A percentile compares a stretch with the other conserved stretches of the same genome.
Conservation (phyloP, 2,888 invertebrate species). For the Cryptops parisi region DNA sequence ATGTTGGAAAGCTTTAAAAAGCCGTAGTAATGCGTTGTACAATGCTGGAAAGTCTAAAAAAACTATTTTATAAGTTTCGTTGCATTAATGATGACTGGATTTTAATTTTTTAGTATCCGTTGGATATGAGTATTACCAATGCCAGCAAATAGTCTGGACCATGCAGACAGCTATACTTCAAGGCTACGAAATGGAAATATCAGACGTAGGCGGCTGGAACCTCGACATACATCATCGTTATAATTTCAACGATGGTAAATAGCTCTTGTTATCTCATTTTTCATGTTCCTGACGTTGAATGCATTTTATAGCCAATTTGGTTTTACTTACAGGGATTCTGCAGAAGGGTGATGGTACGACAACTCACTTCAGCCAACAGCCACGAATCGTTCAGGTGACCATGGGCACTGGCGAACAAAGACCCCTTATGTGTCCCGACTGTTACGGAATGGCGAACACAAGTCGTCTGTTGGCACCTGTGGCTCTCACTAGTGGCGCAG, state of each 20-base stretch:
- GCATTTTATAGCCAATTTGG: background rate
- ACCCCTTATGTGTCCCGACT: slow-evolving; percentile 68
- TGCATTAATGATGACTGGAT: too few relatives aligned
- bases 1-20: too few relatives aligned
- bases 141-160: slow-evolving; percentile 88
- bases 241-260: slow-evolving; percentile 85
- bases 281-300: background rate
- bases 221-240: slow-evolving; percentile 94
- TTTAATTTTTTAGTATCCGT: slow-evolving; percentile 50
- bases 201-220: slow-evolving; percentile 96
- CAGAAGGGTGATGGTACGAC: slow-evolving; percentile 97
- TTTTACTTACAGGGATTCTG: slow-evolving; percentile 52
- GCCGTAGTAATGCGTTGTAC: too few relatives aligned
- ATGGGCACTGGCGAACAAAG: slow-evolving; percentile 87
- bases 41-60: too few relatives aligned
- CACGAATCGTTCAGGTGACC: slow-evolving; percentile 72
- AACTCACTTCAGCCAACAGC: slow-evolving; percentile 83
- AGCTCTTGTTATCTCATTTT: too few relatives aligned
- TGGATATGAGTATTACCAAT: slow-evolving; percentile 88
- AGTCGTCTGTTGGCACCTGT: slow-evolving; percentile 81
- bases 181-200: slow-evolving; percentile 93
- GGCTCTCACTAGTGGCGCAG: slow-evolving; percentile 76
- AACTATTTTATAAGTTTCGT: too few relatives aligned
- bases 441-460: slow-evolving; percentile 53
- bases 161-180: slow-evolving; percentile 87